Conservation (phyloP, 2,113 vertebrate genomes). For the Dissostichus mawsoni region DNA sequence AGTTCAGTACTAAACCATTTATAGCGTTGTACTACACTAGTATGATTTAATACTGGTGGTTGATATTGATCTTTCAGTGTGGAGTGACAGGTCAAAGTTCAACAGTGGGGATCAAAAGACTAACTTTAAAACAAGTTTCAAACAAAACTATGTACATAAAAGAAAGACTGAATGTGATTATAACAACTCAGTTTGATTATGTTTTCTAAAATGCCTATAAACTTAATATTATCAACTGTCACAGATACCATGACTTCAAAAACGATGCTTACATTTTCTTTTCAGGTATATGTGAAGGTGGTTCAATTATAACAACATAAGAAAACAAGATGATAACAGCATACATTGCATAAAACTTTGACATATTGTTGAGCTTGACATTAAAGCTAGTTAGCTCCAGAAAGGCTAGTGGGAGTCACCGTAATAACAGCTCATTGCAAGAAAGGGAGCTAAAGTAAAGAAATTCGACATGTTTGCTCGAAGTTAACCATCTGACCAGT, state of each 20-base stretch:
- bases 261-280: too few species aligned
- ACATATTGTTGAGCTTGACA: not conserved
- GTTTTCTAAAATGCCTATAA: not conserved
- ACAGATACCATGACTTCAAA: too few species aligned
- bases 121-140: not conserved
- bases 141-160: not conserved
- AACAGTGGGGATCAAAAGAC: constrained; percentile 42
- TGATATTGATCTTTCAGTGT: constrained; percentile 40
- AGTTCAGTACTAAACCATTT: not conserved
- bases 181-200: not conserved
- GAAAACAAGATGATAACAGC: not conserved
- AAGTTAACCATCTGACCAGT: constrained; percentile 27
- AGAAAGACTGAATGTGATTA: not conserved
- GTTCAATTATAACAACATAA: not conserved
- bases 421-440: constrained; percentile 4
- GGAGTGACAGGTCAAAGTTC: constrained; percentile 56
- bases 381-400: constrained; percentile 30
- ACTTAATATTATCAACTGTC: not conserved
- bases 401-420: constrained; percentile 6
- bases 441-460: constrained; percentile 26
- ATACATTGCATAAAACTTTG: not conserved
- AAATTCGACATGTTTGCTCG: constrained; percentile 1
- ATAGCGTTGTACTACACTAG: not conserved
- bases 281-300: not conserved
- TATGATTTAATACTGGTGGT: not conserved